Base-by-base conservation (phyloP, 2,888 invertebrate genomes). In the Pristionchus fissidentatus region DNA sequence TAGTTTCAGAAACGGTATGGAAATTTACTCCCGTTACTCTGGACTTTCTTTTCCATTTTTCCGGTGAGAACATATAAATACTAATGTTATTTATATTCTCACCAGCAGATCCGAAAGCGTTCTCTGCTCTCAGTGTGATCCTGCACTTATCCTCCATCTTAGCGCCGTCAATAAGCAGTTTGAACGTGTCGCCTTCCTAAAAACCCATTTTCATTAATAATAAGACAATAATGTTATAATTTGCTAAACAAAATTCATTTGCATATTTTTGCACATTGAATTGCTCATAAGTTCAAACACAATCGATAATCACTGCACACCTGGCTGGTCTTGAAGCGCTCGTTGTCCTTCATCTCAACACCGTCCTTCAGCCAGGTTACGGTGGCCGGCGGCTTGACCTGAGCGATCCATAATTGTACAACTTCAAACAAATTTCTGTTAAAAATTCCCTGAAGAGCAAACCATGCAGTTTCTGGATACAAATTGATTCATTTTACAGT, bases 351-450 rank as follows among this genome's bases (percentile, higher is more conserved):
- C 62, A 92, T 49, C 70, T 88, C 88, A 38, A 85, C 85, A 3
- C 90, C 91, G 93, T 98, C 97, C 93, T 96, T 96, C 93, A 95
- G 96, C 97, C 97, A 98, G 93, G 96, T 96, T 87, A 98, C 95
- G 86, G 96, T 96, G 0, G 98, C 97, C 90, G 95, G 95, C 0
- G 98, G 98, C 77, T 96, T 95, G 49, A 87, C 86, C 60, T 87
- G 60, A n/a, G n/a, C 29, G 38, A 41, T 78, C 26, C 55, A 38
- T 10, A 41, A 62, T 62, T 46, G 41, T 41, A n/a, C 41, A n/a
- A n/a, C 43, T 0, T 8, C 5, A 3, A n/a, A 22, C 38, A 4
- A 35, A 13, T 35, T 35, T 35, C n/a, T n/a, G n/a, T n/a, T n/a
- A n/a, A 60, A 60, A 15, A 60, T 60, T 19, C 8, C n/a, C n/a